Conservation (phyloP, 1,140 invertebrate species). For the Drosophila fuyamai region DNA sequence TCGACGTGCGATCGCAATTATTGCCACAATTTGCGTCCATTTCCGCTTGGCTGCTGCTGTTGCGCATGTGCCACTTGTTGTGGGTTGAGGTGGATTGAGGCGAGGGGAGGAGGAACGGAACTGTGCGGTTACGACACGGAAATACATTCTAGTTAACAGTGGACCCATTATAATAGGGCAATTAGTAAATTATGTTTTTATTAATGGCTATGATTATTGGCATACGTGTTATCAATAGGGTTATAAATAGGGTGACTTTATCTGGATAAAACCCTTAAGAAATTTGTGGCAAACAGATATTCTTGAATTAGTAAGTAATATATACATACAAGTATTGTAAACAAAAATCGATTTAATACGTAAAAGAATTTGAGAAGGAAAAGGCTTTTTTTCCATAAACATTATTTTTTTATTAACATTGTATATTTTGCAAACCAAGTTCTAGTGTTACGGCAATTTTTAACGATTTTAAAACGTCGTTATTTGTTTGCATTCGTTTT, state of each 20-base stretch:
- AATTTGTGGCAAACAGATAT: background rate
- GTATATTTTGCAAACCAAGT: no score
- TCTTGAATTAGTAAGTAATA: no score
- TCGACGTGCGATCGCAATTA: conserved; percentile 53
- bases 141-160: conserved; percentile 39
- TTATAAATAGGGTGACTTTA: background rate
- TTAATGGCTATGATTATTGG: conserved; percentile 6
- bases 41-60: conserved; percentile 56
- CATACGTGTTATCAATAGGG: no score
- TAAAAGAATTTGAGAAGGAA: no score
- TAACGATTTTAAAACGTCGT: no score
- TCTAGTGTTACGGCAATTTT: no score
- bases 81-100: background rate
- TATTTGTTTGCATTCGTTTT: no score
- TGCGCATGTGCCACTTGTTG: conserved; percentile 17
- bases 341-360: no score
- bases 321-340: no score
- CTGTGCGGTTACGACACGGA: background rate
- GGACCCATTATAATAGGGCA: background rate
- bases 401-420: no score
- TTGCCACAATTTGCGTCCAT: conserved; percentile 71
- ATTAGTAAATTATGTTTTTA: conserved; percentile 5
- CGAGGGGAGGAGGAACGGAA: background rate
- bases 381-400: no score
- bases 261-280: background rate